Conservation (phyloP, 2,888 invertebrate species). For the Oscheius myriophilus region DNA sequence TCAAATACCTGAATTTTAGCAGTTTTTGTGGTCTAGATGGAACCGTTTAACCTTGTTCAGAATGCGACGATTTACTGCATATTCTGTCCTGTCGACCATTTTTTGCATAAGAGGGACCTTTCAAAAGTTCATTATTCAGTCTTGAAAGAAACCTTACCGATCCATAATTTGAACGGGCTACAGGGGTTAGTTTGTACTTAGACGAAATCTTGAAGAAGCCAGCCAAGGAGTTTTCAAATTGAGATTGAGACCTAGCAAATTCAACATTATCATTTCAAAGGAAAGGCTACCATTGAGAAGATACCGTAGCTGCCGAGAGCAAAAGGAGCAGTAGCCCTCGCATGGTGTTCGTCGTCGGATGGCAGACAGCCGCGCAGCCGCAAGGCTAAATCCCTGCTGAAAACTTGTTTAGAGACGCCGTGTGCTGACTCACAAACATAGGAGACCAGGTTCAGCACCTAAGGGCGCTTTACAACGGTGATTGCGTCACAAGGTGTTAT, state of each 20-base stretch:
- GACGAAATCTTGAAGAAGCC: conserved; percentile 36
- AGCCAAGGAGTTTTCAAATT: conserved; percentile 21
- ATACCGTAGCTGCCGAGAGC: neutral
- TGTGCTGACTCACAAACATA: conserved; percentile 26
- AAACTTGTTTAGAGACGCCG: conserved; percentile 8
- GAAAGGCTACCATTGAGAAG: conserved; percentile 10
- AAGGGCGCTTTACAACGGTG: conserved; percentile 6
- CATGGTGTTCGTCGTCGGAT: conserved; percentile 4
- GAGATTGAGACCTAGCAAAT: conserved; percentile 14
- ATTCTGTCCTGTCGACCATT: conserved; percentile 44
- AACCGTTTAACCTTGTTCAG: conserved; percentile 35
- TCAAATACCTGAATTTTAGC: conserved; percentile 38
- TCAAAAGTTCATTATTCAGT: conserved; percentile 5
- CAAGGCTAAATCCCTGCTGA: conserved; percentile 24
- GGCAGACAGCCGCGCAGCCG: conserved; percentile 17
- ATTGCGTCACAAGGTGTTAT: no score
- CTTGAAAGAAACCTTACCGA: conserved; percentile 20
- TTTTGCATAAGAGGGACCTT: conserved; percentile 30
- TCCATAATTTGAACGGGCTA: conserved; percentile 35
- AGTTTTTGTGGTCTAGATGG: neutral
- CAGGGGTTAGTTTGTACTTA: conserved; percentile 37
- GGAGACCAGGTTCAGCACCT: conserved; percentile 18
- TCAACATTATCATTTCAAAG: neutral
- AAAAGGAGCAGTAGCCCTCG: conserved; percentile 3
- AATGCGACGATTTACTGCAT: conserved; percentile 42